Evolutionary conservation across 2,797 vertebrate genomes (phyloP).

Genomic region (Vespertilio murinus): DNA sequence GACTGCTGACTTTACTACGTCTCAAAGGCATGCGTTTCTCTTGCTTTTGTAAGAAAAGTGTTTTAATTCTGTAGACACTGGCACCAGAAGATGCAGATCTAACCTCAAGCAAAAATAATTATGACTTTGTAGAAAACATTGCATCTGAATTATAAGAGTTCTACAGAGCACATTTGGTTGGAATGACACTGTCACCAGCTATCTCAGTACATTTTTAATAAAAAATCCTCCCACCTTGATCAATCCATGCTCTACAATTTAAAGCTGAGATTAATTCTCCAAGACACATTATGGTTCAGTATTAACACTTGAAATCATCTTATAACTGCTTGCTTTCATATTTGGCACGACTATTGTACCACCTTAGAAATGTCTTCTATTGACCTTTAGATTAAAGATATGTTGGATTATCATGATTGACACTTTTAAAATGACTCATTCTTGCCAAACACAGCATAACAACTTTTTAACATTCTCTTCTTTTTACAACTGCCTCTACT

Average conservation of each 20-base stretch:
- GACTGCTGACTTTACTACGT: background rate
- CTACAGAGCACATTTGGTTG: slow-evolving; percentile 13
- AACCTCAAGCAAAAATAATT: background rate
- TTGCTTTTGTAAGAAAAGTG: background rate
- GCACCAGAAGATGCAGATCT: background rate
- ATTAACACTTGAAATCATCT: slow-evolving; percentile 83
- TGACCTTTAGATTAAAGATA: slow-evolving; percentile 87
- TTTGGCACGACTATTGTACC: slow-evolving; percentile 81
- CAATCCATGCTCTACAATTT: slow-evolving; percentile 81
- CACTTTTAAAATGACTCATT: slow-evolving; percentile 85
- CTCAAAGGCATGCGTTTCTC: background rate
- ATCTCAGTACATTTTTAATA: slow-evolving; percentile 79
- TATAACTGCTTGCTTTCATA: slow-evolving; percentile 83
- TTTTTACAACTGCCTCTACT: slow-evolving; percentile 81
- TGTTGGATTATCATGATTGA: slow-evolving; percentile 86
- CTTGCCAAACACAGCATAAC: slow-evolving; percentile 85
- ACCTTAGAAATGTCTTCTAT: slow-evolving; percentile 82
- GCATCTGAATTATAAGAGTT: slow-evolving; percentile 51
- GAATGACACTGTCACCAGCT: slow-evolving; percentile 68
- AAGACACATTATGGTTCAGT: slow-evolving; percentile 75
- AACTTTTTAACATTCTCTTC: slow-evolving; percentile 84
- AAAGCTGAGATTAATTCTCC: slow-evolving; percentile 83
- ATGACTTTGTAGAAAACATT: background rate
- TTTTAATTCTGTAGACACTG: background rate
- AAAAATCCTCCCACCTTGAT: slow-evolving; percentile 79